A percentile compares a stretch with the other conserved stretches of the same genome.
phyloP scores from a whole-genome alignment of 2,888 invertebrate species.

The Griposia aprilina region DNA sequence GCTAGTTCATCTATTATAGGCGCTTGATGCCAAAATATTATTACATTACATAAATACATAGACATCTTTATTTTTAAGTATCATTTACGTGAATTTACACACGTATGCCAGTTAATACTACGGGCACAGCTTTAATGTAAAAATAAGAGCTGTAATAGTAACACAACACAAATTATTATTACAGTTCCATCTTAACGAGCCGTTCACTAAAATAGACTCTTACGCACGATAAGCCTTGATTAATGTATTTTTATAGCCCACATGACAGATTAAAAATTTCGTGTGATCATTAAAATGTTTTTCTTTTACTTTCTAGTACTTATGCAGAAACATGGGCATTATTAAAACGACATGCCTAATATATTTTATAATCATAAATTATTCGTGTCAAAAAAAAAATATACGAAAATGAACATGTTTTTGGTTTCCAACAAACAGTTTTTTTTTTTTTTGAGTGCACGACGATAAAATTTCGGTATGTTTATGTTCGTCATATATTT shows the following conservation, averaged over 20 bases:
- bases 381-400: background rate
- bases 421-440: background rate
- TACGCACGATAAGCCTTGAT: conserved; percentile 31
- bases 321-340: background rate
- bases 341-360: background rate
- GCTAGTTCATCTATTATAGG: conserved; percentile 19
- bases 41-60: background rate
- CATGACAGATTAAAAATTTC: background rate
- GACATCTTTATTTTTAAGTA: background rate
- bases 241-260: conserved; percentile 26
- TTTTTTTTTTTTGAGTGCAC: background rate
- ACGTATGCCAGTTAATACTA: background rate
- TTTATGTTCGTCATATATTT: conserved; percentile 29
- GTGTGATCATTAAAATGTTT: background rate
- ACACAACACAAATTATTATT: background rate
- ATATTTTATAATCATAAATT: background rate
- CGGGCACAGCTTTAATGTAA: background rate
- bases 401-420: background rate
- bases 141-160: conserved; percentile 2
- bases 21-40: conserved; percentile 29
- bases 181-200: conserved; percentile 16
- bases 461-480: conserved; percentile 14
- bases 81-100: background rate
- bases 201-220: conserved; percentile 33
- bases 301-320: background rate